Base-by-base conservation (phyloP, 64 coral and sea anemone species). In the Montipora capricornis region DNA sequence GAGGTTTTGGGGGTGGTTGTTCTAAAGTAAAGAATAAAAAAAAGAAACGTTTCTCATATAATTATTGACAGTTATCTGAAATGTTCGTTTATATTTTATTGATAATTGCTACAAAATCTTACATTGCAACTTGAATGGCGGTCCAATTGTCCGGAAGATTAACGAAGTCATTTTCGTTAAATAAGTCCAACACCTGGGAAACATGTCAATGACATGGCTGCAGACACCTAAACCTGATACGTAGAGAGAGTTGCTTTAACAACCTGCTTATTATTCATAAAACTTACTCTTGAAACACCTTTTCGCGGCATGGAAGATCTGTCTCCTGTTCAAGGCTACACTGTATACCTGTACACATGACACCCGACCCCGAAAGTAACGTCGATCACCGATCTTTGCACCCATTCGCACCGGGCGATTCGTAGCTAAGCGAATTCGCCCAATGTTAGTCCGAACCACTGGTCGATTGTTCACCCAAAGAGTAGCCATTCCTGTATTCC, bases 341-440 rank as follows among this genome's bases (percentile, higher is more conserved):
- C 92, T 88, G 77, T 93, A 93, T 20, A 93, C 48, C 62, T 93
- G 92, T 11, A 93, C 92, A 93, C 92, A 93, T 0, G 92, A 81
- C 1, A 93, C 69, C 17, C 84, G 48, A 20, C 92, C 92, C 48
- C 84, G 75, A 66, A 93, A 88, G 49, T 93, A 93, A 20, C 92
- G 82, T 9, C 61, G 83, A 62, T 93, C 84, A 74, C 92, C 62
- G 20, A 88, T 88, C 62, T 93, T 93, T 15, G 92, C 92, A 12
- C 92, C 92, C 74, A 93, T 68, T 74, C 92, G 60, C 20, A 88
- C 87, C 8, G 92, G 75, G 1, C 74, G 53, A 11, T 75, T 88
- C 0, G 92, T 93, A 19, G 92, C 92, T 15, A 93, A 71, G 15
- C 60, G 69, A 75, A 93, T 80, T 37, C 76, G 37, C 14, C 92